These are phyloP conservation scores for Ladona fulva DNA, from an alignment of 1,140 invertebrate genomes.

Conservation along the genomic window DNA sequence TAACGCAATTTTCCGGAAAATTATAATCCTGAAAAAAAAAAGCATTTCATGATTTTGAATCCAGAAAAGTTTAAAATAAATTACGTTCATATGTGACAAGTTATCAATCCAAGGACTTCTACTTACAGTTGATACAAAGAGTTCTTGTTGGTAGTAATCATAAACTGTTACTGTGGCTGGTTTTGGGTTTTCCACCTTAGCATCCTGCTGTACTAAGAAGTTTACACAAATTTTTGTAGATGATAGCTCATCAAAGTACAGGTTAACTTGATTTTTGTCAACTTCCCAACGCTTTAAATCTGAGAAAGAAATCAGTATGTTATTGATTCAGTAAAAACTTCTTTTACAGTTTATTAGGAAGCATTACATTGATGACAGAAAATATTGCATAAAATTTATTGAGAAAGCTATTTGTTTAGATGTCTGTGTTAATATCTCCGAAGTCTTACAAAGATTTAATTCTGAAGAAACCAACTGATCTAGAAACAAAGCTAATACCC, in stretches of 20 bases:
- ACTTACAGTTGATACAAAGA: constrained; percentile 30
- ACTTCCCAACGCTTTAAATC: constrained; percentile 36
- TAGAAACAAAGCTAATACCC: too few relatives aligned
- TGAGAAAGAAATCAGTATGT: neutral
- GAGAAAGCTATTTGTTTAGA: too few relatives aligned
- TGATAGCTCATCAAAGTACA: constrained; percentile 39
- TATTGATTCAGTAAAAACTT: neutral
- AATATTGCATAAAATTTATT: too few relatives aligned
- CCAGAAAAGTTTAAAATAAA: neutral
- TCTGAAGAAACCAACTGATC: too few relatives aligned
- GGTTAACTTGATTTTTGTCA: constrained; percentile 32
- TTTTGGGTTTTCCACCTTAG: constrained; percentile 42
- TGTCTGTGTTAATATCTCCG: too few relatives aligned
- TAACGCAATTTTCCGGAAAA: neutral
- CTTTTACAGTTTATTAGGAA: too few relatives aligned
- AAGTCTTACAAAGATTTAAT: too few relatives aligned
- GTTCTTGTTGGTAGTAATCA: constrained; percentile 59
- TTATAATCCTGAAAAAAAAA: constrained; percentile 12
- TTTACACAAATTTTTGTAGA: constrained; percentile 34
- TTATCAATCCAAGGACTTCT: neutral
- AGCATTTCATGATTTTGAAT: neutral
- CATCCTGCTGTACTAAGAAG: constrained; percentile 36
- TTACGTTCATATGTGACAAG: neutral
- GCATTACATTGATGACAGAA: too few relatives aligned
- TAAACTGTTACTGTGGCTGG: constrained; percentile 53